These are phyloP conservation scores for Cardiocondyla obscurior DNA, from an alignment of 1,140 invertebrate species.

Conservation along the genomic window DNA sequence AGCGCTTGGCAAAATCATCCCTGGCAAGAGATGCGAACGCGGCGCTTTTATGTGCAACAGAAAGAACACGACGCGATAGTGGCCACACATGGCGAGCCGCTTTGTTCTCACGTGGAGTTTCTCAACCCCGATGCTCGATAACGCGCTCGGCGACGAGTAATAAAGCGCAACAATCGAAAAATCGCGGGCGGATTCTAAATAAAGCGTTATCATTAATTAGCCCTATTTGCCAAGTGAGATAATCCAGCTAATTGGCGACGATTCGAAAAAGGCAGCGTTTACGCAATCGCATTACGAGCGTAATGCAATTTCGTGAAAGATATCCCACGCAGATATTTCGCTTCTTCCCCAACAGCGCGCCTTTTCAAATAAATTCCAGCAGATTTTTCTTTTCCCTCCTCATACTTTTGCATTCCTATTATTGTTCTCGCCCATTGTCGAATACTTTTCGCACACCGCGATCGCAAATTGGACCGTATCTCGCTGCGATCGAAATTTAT, in stretches of 20 bases:
- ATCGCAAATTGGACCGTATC: not conserved
- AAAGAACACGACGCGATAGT: constrained; percentile 31
- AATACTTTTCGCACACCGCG: not conserved
- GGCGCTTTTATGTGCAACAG: constrained; percentile 38
- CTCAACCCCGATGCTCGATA: constrained; percentile 43
- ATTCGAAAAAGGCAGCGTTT: not conserved
- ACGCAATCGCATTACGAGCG: not conserved
- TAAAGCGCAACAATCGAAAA: constrained; percentile 33
- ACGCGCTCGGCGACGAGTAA: not conserved
- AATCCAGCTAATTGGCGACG: constrained; percentile 25
- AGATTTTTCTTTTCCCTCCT: not conserved
- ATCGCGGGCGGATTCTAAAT: constrained; percentile 29
- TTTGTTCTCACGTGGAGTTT: constrained; percentile 49
- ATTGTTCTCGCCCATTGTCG: not conserved
- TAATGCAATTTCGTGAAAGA: not conserved
- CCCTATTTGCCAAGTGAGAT: constrained; percentile 1
- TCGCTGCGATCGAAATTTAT: not conserved
- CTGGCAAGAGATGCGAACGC: constrained; percentile 15
- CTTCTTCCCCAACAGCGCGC: not conserved
- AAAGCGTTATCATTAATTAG: constrained; percentile 41
- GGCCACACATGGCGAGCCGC: constrained; percentile 27
- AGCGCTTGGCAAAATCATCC: constrained; percentile 7
- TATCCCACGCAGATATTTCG: not conserved
- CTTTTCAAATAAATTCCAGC: not conserved
- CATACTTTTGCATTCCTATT: no score